Evolutionary conservation across 64 coral and sea anemone species (phyloP), one percentile per base, ranked within the genome.

Genomic region (Pocillopora verrucosa): DNA sequence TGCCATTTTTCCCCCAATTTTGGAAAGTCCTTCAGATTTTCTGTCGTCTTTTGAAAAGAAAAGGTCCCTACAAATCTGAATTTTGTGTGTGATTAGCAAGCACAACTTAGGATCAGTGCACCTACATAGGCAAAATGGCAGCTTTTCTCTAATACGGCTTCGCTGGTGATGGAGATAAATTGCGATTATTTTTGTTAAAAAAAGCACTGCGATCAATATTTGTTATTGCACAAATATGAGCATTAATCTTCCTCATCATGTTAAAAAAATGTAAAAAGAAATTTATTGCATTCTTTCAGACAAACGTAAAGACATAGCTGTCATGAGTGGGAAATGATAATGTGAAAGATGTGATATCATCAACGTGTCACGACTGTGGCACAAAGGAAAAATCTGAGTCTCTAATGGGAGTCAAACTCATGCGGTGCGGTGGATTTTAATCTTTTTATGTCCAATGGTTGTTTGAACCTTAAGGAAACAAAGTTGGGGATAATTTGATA

Each of bases 241-340:
- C 67, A 14, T 70, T 70, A 19, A 70, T 70, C 67, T 70, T 70
- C 67, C 67, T 70, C 67, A 19, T 70, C 22, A n/a, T n/a, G n/a
- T n/a, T n/a, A n/a, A n/a, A n/a, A n/a, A n/a, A n/a, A n/a, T n/a
- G n/a, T n/a, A n/a, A n/a, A n/a, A n/a, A n/a, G n/a, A n/a, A n/a
- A n/a, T n/a, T n/a, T 14, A 70, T 70, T 70, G 11, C 67, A 70
- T 70, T 70, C 22, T 11, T 70, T 70, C 17, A 19, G 67, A 70
- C 67, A 70, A 20, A 70, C 67, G 22, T 14, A 70, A 70, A 70
- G 67, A 70, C 22, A 70, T 20, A n/a, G n/a, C n/a, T n/a, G n/a
- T n/a, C n/a, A n/a, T n/a, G n/a, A n/a, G n/a, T n/a, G 67, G 67
- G 67, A 70, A 70, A 70, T 70, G 67, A 70, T 70, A 70, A 70